Conservation (phyloP, 2,888 invertebrate genomes). For the Linnaemya tessellans region DNA sequence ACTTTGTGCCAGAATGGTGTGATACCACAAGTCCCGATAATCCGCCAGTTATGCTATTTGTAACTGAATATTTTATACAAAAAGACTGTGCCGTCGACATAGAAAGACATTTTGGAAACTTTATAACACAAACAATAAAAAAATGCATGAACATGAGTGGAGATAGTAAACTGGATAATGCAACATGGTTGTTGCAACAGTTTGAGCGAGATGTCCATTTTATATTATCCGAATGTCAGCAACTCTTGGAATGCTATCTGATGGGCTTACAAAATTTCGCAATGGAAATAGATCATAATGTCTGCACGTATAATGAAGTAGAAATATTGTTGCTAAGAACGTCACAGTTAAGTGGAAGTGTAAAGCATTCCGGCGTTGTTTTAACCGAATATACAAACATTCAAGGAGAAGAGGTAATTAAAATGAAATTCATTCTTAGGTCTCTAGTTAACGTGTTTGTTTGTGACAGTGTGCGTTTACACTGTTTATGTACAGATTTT, state of each 20-base stretch:
- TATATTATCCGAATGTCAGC: slow-evolving; percentile 74
- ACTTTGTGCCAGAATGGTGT: slow-evolving; percentile 79
- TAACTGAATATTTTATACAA: slow-evolving; percentile 66
- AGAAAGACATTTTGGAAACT: slow-evolving; percentile 23
- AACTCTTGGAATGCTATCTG: slow-evolving; percentile 71
- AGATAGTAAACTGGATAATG: slow-evolving; percentile 36
- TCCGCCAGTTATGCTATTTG: slow-evolving; percentile 79
- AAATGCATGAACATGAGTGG: slow-evolving; percentile 23
- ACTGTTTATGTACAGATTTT: too few species aligned
- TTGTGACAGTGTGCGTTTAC: too few species aligned
- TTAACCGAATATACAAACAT: slow-evolving; percentile 23
- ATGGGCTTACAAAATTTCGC: slow-evolving; percentile 76
- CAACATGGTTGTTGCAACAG: slow-evolving; percentile 72
- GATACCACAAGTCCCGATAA: slow-evolving; percentile 77
- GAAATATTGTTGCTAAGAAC: slow-evolving; percentile 22
- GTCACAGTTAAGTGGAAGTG: slow-evolving; percentile 57
- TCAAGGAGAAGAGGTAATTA: slow-evolving; percentile 35
- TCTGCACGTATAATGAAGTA: slow-evolving; percentile 62
- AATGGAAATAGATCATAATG: slow-evolving; percentile 75
- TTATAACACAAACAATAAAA: slow-evolving; percentile 59
- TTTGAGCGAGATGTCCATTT: slow-evolving; percentile 74
- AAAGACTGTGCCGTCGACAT: slow-evolving; percentile 57
- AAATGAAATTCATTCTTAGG: too few species aligned
- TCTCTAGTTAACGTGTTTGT: too few species aligned
- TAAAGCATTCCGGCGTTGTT: slow-evolving; percentile 70